phyloP scores from a whole-genome alignment of 2,113 vertebrate species.

The Monopterus albus region DNA sequence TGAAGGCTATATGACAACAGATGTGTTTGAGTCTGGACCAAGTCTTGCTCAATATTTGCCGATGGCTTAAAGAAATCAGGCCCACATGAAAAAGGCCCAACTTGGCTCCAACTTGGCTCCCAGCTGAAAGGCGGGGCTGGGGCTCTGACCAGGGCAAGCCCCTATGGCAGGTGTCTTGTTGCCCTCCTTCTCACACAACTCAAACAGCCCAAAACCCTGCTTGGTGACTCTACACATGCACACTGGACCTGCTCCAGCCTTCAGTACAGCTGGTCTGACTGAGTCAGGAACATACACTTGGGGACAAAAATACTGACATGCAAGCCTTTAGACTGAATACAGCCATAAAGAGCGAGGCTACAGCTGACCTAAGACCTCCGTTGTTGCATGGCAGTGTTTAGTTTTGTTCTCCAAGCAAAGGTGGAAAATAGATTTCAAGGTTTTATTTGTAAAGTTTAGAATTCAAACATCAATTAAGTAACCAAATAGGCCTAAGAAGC shows the following conservation, averaged over 20 bases:
- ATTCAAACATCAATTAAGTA: too few species aligned
- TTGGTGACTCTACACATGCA: conserved; percentile 69
- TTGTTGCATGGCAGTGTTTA: too few species aligned
- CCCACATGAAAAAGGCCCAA: conserved; percentile 74
- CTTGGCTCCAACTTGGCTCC: conserved; percentile 78
- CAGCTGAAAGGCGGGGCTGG: conserved; percentile 72
- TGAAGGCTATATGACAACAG: conserved; percentile 74
- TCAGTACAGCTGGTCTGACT: conserved; percentile 62
- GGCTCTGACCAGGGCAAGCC: conserved; percentile 67
- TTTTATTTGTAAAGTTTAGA: too few species aligned
- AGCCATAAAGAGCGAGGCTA: conserved; percentile 14
- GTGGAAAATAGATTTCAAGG: too few species aligned
- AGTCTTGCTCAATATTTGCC: conserved; percentile 78
- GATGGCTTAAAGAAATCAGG: conserved; percentile 76
- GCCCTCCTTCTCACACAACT: conserved; percentile 61
- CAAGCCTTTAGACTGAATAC: conserved; percentile 27
- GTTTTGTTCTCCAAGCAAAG: too few species aligned
- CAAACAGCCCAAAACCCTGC: conserved; percentile 64
- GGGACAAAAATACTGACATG: conserved; percentile 43
- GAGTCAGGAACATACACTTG: conserved; percentile 60
- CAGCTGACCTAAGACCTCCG: too few species aligned
- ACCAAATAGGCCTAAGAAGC: too few species aligned
- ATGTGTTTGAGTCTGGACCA: conserved; percentile 76
- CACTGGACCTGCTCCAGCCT: conserved; percentile 64
- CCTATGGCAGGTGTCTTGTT: conserved; percentile 76